A percentile compares a stretch with the other conserved stretches of the same genome.
phyloP scores from a whole-genome alignment of 2,888 invertebrate species.

The Oligia latruncula region DNA sequence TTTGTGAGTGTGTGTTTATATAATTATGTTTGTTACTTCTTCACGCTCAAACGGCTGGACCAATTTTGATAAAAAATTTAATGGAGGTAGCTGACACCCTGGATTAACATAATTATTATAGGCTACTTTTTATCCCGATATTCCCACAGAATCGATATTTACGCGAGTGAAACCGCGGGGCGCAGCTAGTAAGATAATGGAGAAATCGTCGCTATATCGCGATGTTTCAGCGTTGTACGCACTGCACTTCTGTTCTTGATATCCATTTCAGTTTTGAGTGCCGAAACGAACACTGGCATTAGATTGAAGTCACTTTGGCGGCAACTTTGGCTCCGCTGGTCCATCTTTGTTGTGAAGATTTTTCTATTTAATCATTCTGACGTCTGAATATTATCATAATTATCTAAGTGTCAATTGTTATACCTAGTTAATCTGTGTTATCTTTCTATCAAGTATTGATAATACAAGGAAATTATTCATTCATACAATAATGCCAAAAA shows the following conservation, averaged over 20 bases:
- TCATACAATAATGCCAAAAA: slow-evolving; percentile 13
- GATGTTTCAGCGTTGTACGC: neutral
- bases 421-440: slow-evolving; percentile 21
- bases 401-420: slow-evolving; percentile 3
- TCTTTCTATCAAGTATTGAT: slow-evolving; percentile 35
- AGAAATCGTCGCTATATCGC: neutral
- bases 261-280: neutral
- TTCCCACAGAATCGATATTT: too few relatives aligned
- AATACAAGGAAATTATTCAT: slow-evolving; percentile 38
- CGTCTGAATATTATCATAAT: slow-evolving; percentile 21
- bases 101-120: too few relatives aligned
- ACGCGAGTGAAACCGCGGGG: too few relatives aligned
- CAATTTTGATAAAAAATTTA: too few relatives aligned
- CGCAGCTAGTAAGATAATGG: neutral
- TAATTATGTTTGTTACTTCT: too few relatives aligned
- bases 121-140: too few relatives aligned
- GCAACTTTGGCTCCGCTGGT: neutral
- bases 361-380: neutral
- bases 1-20: too few relatives aligned
- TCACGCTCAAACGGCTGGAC: too few relatives aligned
- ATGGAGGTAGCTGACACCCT: too few relatives aligned
- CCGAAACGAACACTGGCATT: neutral
- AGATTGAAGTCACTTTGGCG: neutral
- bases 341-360: neutral
- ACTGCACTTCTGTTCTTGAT: slow-evolving; percentile 1